phyloP scores from a whole-genome alignment of 2,888 invertebrate genomes.

The Carabus problematicus region DNA sequence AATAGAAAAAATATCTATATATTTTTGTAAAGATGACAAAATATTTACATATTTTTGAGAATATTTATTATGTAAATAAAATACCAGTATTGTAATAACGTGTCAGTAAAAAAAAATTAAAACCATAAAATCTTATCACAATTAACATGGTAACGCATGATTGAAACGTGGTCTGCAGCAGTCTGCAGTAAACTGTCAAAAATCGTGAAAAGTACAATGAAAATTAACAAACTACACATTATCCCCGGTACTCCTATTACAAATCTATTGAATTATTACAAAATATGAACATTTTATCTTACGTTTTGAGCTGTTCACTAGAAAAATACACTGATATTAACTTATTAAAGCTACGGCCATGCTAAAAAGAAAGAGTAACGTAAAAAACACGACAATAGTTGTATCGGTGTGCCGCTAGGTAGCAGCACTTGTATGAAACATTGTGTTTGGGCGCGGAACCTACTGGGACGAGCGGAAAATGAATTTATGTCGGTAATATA shows the following conservation, averaged over 20 bases:
- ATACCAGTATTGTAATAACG: not conserved
- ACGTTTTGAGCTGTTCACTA: conserved; percentile 12
- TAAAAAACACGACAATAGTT: conserved; percentile 14
- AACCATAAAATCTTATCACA: not conserved
- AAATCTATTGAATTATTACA: not conserved
- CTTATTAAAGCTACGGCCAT: conserved; percentile 32
- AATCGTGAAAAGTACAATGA: conserved; percentile 1
- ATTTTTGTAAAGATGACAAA: conserved; percentile 5
- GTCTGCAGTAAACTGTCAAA: conserved; percentile 16
- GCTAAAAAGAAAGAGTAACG: conserved; percentile 29
- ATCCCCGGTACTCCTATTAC: not conserved
- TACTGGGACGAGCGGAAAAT: not conserved
- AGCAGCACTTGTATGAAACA: not conserved
- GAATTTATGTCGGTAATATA: no score
- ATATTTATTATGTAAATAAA: not conserved
- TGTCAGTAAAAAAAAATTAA: conserved; percentile 24
- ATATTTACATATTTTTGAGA: not conserved
- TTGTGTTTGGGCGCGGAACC: not conserved
- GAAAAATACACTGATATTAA: conserved; percentile 21
- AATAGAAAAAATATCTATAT: conserved; percentile 5
- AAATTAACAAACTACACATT: not conserved
- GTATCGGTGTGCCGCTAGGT: not conserved
- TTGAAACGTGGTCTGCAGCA: conserved; percentile 17
- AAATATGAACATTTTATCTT: conserved; percentile 22
- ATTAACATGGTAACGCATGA: conserved; percentile 9